Percentiles rank a stretch among this genome's conserved stretches.
phyloP scores from a whole-genome alignment of 1,140 invertebrate genomes.

The Drosophila bipectinata region DNA sequence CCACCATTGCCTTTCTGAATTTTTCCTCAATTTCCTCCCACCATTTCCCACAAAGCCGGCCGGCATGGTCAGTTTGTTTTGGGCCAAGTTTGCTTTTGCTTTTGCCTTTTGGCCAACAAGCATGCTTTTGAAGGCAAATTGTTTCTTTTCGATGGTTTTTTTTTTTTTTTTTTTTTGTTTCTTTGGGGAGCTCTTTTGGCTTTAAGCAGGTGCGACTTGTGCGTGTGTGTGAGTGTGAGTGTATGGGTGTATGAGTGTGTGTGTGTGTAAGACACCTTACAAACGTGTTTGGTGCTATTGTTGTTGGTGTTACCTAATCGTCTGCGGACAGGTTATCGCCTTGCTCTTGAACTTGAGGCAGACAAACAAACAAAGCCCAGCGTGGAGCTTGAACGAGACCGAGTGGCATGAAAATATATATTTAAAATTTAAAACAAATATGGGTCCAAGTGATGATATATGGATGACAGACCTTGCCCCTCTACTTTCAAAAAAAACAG shows the following conservation, averaged over 20 bases:
- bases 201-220: conserved; percentile 70
- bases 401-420: too few species aligned
- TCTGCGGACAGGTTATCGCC: conserved; percentile 67
- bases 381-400: conserved; percentile 36
- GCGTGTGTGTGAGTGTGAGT: conserved; percentile 15
- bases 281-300: conserved; percentile 69
- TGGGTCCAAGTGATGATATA: conserved; percentile 21
- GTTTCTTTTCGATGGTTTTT: conserved; percentile 58
- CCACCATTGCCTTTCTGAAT: too few species aligned
- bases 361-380: conserved; percentile 36
- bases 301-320: conserved; percentile 67
- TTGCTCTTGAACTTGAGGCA: conserved; percentile 77
- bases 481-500: neutral
- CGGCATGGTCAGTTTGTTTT: conserved; percentile 47
- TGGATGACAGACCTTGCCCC: neutral
- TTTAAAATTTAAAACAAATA: too few species aligned
- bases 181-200: conserved; percentile 7
- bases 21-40: conserved; percentile 28
- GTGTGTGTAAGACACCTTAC: conserved; percentile 42
- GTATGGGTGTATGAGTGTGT: neutral
- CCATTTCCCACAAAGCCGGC: conserved; percentile 21
- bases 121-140: conserved; percentile 39
- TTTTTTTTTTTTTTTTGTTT: conserved; percentile 36
- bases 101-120: conserved; percentile 26
- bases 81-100: conserved; percentile 25